Evolutionary conservation across 2,113 vertebrate genomes (phyloP), one percentile per base, ranked within the genome.

Genomic region (Gnathonemus echidnorhynchus): DNA sequence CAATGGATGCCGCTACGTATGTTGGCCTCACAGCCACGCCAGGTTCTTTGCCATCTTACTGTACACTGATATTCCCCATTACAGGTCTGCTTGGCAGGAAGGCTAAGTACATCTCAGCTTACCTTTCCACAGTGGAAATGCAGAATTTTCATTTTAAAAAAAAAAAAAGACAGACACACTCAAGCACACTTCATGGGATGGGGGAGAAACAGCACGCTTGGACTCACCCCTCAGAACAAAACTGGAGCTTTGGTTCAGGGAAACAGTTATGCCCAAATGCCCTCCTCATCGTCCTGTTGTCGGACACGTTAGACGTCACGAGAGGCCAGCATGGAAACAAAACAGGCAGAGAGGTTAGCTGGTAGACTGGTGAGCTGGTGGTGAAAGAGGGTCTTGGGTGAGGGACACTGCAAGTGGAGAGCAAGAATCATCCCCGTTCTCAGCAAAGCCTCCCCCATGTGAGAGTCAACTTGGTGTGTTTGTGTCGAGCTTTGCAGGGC

Each of bases 241-340:
- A 96, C 95, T 96, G 95, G 95, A 96, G 95, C 95, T 95, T 96
- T 96, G 95, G 95, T 96, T 95, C 95, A 93, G 88, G 95, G 95
- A 93, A 95, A 93, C 42, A 91, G 92, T 95, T 96, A 99, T 92
- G 98, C 98, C 98, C 98, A 99, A 95, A 99, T 99, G 92, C 98
- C 98, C 93, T 99, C 98, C 96, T 99, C 98, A 92, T 99, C 98
- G 95, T 99, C 98, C 98, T 99, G 95, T 92, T 90, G 95, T 92
- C 90, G 94, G 94, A 91, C 74, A 50, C 90, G 94, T 92, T 84
- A 93, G 91, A 92, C 93, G 94, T 85, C 88, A 93, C 92, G 93
- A 93, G 93, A 91, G 91, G 95, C 94, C 92, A 93, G 93, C 94
- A 92, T 93, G 93, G 93, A 92, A 95, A 96, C 90, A 95, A 96